Evolutionary conservation across 2,113 vertebrate species (phyloP), one percentile per base, ranked within the genome.

Genomic region (Tychaedon coryphoeus): DNA sequence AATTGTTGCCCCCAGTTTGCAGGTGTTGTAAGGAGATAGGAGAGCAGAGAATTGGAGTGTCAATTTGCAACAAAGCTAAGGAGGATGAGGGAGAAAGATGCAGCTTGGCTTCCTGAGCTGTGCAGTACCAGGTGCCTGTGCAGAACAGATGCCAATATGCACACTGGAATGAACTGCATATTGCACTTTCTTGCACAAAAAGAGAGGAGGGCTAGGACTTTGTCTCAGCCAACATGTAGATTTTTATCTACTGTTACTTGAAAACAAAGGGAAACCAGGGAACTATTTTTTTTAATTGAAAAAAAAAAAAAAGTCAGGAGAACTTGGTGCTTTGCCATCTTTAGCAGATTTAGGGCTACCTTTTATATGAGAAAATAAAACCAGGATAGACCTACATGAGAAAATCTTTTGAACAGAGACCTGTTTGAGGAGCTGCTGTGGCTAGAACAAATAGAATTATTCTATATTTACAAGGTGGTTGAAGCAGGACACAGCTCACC

Each of bases 401-500:
- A 74, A 92, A 65, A 20, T 12, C 34, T 43, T 82, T 65, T 45
- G 7, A 73, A 11, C 6, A 73, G 40, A 75, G 56, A 58, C 76
- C 33, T 69, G n/a, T 61, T 64, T 36, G 64, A 90, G 14, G 47
- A 80, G 80, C n/a, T 54, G 70, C 40, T 1, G 1, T 47, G 47
- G 62, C 28, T 33, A 54, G 48, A 48, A 42, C 47, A 90, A 5
- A 25, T 26, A 47, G 17, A n/a, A 48, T 10, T 7, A 19, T 6
- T 62, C 26, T 8, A 0, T 10, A 10, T 40, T 54, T 18, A 8
- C 26, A 53, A 19, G 47, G 70, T 19, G 29, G 29, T 16, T 19
- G n/a, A 61, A 62, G 54, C 47, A 70, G 71, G 56, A 62, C 64
- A 48, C 12, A 56, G 64, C 97, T 93, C 88, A 99, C 99, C 98